Evolutionary conservation across 2,797 vertebrate species (phyloP).

Genomic region (Aulostomus chinensis): DNA sequence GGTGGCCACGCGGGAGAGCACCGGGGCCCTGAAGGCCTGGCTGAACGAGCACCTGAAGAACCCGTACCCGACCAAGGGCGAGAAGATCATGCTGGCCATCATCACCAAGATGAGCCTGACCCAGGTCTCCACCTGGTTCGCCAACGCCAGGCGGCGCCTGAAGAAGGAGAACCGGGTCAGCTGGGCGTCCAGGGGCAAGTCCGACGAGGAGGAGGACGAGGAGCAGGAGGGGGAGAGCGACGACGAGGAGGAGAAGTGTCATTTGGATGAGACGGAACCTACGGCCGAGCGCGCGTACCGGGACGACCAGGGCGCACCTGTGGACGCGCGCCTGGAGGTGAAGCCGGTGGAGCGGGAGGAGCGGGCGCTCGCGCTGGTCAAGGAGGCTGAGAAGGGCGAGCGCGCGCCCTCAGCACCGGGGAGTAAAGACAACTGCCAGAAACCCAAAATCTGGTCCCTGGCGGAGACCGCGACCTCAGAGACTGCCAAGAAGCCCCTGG

Average conservation of each 20-base stretch:
- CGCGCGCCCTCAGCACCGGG: conserved; percentile 44
- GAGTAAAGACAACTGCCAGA: conserved; percentile 79
- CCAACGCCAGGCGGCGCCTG: conserved; percentile 82
- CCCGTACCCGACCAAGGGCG: conserved; percentile 85
- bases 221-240: conserved; percentile 75
- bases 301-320: conserved; percentile 25
- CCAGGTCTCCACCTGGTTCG: conserved; percentile 87
- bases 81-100: conserved; percentile 87
- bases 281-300: conserved; percentile 47
- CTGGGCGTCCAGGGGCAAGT: conserved; percentile 82
- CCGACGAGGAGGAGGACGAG: conserved; percentile 78
- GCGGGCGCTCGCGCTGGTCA: no score
- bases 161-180: conserved; percentile 86
- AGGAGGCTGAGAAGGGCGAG: conserved; percentile 36
- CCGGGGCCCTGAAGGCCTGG: conserved; percentile 84
- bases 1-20: conserved; percentile 83
- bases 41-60: conserved; percentile 86
- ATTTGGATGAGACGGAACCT: conserved; percentile 60
- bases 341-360: no score
- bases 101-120: conserved; percentile 87
- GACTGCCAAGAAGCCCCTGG: conserved; percentile 58
- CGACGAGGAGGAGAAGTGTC: conserved; percentile 55
- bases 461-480: conserved; percentile 92
- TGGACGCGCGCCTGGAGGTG: conserved; percentile 47
- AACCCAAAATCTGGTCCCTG: conserved; percentile 97